Conservation (phyloP, 2,113 vertebrate species). For the Dipodomys merriami region DNA sequence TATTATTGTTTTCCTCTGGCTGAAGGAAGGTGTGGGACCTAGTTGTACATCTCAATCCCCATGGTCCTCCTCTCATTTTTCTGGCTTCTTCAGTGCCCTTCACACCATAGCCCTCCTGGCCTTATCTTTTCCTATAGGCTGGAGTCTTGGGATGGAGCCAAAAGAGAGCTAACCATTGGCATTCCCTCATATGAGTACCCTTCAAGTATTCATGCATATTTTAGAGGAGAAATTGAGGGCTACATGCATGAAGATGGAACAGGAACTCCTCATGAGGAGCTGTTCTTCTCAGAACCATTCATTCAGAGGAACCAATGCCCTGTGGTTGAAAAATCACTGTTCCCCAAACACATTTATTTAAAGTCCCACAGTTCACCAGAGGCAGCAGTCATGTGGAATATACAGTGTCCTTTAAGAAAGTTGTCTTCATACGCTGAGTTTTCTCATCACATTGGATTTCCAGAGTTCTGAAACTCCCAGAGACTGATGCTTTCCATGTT, state of each 20-base stretch:
- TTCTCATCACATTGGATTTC: background rate
- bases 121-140: background rate
- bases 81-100: background rate
- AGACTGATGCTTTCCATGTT: background rate
- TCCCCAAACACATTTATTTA: background rate
- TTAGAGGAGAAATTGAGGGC: background rate
- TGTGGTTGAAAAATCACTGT: background rate
- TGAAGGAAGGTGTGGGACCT: no score
- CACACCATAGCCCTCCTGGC: background rate
- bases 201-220: background rate
- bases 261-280: background rate
- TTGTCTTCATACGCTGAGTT: background rate
- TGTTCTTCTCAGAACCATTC: background rate
- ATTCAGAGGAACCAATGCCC: background rate
- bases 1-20: background rate
- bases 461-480: background rate
- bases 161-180: background rate
- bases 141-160: background rate
- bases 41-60: background rate
- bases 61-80: background rate
- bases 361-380: background rate
- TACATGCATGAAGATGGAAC: background rate
- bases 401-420: background rate
- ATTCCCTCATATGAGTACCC: background rate
- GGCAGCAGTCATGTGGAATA: background rate